phyloP scores from a whole-genome alignment of 1,140 invertebrate genomes.

The Nasonia longicornis region DNA sequence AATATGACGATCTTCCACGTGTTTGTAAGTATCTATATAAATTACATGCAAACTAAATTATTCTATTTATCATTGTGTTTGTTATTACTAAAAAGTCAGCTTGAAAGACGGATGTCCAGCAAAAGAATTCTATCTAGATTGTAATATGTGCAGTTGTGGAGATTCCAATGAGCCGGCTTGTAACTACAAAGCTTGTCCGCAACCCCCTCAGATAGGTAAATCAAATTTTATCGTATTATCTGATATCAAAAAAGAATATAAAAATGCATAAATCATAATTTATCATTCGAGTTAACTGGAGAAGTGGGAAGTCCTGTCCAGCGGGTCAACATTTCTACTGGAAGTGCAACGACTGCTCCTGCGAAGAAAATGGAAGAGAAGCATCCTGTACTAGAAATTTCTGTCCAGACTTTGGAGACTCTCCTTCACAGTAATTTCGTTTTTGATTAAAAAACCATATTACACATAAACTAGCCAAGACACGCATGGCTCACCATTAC shows the following conservation, averaged over 20 bases:
- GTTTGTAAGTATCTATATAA: neutral
- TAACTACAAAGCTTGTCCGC: neutral
- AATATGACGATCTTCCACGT: neutral
- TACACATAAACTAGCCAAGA: too few species aligned
- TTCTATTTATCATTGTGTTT: too few species aligned
- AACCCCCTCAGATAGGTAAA: constrained; percentile 18
- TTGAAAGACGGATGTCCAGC: neutral
- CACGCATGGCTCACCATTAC: too few species aligned
- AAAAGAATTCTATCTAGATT: constrained; percentile 10
- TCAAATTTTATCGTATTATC: neutral
- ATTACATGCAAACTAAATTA: too few species aligned
- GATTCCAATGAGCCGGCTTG: neutral
- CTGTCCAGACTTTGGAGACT: neutral
- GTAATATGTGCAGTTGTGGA: neutral
- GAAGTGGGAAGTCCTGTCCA: neutral
- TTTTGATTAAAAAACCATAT: too few species aligned
- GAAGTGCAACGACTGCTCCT: constrained; percentile 2
- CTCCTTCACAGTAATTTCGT: too few species aligned
- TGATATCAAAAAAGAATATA: neutral
- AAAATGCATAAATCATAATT: neutral
- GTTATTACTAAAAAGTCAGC: neutral
- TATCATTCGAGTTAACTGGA: constrained; percentile 14
- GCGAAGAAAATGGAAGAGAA: neutral
- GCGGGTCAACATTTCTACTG: constrained; percentile 3
- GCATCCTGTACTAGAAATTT: neutral